A percentile compares a stretch with the other conserved stretches of the same genome.
Evolutionary conservation across 2,113 vertebrate genomes (phyloP).

Genomic region (Ochotona curzoniae): DNA sequence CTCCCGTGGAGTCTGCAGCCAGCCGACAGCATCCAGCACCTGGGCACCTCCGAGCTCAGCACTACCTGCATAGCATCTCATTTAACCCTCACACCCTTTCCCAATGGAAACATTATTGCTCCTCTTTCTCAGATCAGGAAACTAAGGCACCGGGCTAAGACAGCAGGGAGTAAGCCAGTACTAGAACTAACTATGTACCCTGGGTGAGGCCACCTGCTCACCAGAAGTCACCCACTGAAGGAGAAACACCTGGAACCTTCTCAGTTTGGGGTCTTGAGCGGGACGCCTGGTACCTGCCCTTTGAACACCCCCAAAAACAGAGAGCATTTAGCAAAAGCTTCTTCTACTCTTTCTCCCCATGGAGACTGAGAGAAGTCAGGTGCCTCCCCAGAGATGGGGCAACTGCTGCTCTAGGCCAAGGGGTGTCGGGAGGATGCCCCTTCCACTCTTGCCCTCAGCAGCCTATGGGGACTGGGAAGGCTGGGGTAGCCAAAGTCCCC

Average conservation of each 20-base stretch:
- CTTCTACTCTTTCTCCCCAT: constrained; percentile 81
- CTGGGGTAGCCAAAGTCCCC: neutral
- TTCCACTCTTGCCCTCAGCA: neutral
- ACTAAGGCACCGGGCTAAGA: neutral
- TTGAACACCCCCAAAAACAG: constrained; percentile 64
- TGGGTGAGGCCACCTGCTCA: neutral
- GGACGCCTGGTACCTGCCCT: constrained; percentile 26
- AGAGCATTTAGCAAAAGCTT: constrained; percentile 84
- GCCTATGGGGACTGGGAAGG: too few species aligned
- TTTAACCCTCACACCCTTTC: neutral
- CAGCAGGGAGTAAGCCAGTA: fast-evolving
- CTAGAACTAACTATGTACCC: neutral
- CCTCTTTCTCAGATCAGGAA: neutral
- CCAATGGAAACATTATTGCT: neutral
- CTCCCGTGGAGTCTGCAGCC: neutral
- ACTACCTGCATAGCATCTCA: neutral
- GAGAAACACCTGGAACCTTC: fast-evolving
- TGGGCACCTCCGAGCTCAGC: neutral
- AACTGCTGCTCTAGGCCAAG: too few species aligned
- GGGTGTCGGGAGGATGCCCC: too few species aligned
- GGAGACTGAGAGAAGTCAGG: constrained; percentile 73
- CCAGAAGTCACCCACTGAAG: neutral
- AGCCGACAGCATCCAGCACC: neutral
- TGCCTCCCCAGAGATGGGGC: constrained; percentile 83
- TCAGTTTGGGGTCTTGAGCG: neutral